Evolutionary conservation across 2,797 vertebrate species (phyloP), one percentile per base, ranked within the genome.

Genomic region (Epinephelus coioides): DNA sequence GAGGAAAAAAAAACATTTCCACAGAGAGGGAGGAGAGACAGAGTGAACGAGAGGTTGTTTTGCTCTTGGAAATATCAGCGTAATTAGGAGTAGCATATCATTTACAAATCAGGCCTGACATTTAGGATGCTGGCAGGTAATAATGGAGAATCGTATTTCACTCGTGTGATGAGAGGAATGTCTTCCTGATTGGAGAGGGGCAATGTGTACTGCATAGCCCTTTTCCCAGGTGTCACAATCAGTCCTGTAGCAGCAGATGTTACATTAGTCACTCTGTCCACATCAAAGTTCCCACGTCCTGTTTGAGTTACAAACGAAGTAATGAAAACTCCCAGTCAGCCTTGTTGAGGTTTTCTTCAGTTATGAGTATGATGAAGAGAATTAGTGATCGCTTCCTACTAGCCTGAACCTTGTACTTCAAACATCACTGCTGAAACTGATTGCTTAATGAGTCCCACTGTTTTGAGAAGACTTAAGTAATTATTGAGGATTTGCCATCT

Each of bases 51-150:
- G 85, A 77, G 55, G 75, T 86, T 90, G 78, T 88, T 91, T 88
- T 83, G 84, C 89, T 86, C 79, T 79, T 85, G 79, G 80, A 94
- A 93, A 94, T 93, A 92, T 92, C 89, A 91, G 74, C 21, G 62
- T 91, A 93, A 94, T 94, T 92, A 92, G 88, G 63, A 81, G 79
- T 61, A 86, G 91, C 91, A 85, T 90, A 90, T 93, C 75, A 92
- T 93, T 94, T 93, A 91, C 90, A 91, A 92, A 94, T 94, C 91
- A 92, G 73, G 66, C 73, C 67, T 94, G 94, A 94, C 91, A 93
- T 94, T 95, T 94, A 81, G 87, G 81, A 89, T 82, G 77, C 86
- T 85, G 81, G 69, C 50, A 73, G 88, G 89, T 88, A 86, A 86
- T 89, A 87, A 89, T 78, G 79, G 56, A 85, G 85, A 87, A 84